Evolutionary conservation across 2,797 vertebrate genomes (phyloP).

Genomic region (Leucoraja ocellata): DNA sequence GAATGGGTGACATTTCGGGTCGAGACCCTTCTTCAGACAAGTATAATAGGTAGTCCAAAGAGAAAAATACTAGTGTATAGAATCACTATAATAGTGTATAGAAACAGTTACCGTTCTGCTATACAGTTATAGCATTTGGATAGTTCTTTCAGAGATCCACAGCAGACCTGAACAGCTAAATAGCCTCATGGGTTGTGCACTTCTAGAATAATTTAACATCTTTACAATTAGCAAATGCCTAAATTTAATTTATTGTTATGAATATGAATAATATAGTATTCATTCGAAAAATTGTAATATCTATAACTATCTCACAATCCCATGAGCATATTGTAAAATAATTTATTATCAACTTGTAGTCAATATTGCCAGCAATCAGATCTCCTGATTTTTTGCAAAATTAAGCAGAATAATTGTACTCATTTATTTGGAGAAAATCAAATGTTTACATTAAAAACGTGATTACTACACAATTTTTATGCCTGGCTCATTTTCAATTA

Average conservation of each 20-base stretch:
- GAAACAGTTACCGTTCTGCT: no score
- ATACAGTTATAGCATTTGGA: neutral
- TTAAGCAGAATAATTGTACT: neutral
- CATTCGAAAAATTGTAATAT: no score
- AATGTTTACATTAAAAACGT: neutral
- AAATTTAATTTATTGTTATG: neutral
- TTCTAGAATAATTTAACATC: neutral
- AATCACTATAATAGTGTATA: no score
- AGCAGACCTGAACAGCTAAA: neutral
- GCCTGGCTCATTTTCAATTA: neutral
- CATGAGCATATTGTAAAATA: neutral
- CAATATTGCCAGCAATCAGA: neutral
- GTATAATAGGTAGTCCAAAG: no score
- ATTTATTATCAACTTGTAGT: neutral
- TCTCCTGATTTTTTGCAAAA: neutral
- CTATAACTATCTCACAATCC: no score
- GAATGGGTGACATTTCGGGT: no score
- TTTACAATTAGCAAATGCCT: neutral
- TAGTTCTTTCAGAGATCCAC: neutral
- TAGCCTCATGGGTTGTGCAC: neutral
- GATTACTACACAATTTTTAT: neutral
- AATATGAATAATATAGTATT: neutral
- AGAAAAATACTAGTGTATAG: no score
- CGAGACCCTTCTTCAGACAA: no score
- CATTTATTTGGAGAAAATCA: neutral